A percentile compares a stretch with the other conserved stretches of the same genome.
Conservation (phyloP, 2,797 vertebrate species). For the Dendrocincla tyrannina region DNA sequence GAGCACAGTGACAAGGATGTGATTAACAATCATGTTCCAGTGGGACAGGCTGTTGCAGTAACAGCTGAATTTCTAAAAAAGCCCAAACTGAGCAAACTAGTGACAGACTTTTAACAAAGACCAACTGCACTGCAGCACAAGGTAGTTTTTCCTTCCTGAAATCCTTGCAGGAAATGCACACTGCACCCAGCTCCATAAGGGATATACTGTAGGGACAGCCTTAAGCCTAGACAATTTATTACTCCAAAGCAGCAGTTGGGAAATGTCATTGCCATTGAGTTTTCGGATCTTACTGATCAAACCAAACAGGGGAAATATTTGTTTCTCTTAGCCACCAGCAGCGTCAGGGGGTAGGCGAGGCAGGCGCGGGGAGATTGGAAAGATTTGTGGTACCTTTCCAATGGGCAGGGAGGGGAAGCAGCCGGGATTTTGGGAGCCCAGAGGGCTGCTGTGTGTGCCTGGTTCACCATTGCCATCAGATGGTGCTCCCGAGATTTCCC, state of each 20-base stretch:
- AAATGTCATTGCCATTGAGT: neutral
- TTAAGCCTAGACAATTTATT: neutral
- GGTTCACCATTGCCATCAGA: constrained; percentile 38
- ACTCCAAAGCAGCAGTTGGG: neutral
- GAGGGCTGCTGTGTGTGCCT: neutral
- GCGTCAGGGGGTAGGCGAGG: neutral
- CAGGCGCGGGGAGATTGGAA: no score
- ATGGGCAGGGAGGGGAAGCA: neutral
- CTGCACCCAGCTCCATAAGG: neutral
- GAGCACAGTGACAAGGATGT: neutral
- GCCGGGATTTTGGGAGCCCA: neutral
- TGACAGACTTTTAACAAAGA: neutral
- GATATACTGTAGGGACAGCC: neutral
- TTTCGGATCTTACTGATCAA: neutral
- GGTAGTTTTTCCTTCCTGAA: neutral
- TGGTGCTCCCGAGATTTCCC: constrained; percentile 30
- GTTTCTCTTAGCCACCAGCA: neutral
- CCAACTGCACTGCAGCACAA: neutral
- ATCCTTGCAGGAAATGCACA: neutral
- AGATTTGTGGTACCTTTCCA: neutral
- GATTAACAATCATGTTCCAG: neutral
- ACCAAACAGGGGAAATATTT: neutral
- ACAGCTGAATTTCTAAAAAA: neutral
- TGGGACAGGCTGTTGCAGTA: neutral
- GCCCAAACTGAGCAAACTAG: neutral